Evolutionary conservation across 2,797 vertebrate species (phyloP).

Genomic region (Propithecus deckenii): DNA sequence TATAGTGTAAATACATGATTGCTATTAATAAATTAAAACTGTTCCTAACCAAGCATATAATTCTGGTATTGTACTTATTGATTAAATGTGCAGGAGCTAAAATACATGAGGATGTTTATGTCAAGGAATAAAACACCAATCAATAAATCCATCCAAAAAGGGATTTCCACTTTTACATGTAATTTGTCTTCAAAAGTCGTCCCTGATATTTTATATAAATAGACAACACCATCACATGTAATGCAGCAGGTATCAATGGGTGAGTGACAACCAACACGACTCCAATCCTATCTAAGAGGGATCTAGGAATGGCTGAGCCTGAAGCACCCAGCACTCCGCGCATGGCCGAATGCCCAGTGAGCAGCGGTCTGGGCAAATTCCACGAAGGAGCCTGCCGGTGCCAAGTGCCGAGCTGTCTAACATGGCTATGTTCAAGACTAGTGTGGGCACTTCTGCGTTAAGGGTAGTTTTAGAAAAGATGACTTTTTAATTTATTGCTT

Average conservation of each 20-base stretch:
- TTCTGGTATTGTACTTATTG: slow-evolving; percentile 44
- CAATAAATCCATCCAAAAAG: slow-evolving; percentile 37
- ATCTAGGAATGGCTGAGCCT: neutral
- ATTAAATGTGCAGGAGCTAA: slow-evolving; percentile 46
- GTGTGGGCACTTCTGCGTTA: neutral
- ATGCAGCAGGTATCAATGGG: rapidly evolving
- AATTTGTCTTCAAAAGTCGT: slow-evolving; percentile 16
- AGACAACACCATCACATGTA: neutral
- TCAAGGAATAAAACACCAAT: slow-evolving; percentile 35
- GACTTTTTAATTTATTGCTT: neutral
- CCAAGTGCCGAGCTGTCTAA: neutral
- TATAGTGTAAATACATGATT: neutral
- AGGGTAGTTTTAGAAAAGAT: neutral
- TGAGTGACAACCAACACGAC: rapidly evolving
- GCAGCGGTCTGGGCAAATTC: too few relatives aligned
- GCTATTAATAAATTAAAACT: slow-evolving; percentile 39
- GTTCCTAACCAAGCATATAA: slow-evolving; percentile 41
- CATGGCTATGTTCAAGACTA: neutral
- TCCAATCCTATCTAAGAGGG: neutral
- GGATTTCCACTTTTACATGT: neutral
- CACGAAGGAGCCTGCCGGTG: neutral
- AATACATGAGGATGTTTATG: slow-evolving; percentile 11
- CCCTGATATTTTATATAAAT: neutral
- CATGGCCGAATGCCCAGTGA: rapidly evolving
- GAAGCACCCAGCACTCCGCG: rapidly evolving